A percentile compares a stretch with the other conserved stretches of the same genome.
phyloP scores from a whole-genome alignment of 2,888 invertebrate genomes.

The Drosophila koepferae region DNA sequence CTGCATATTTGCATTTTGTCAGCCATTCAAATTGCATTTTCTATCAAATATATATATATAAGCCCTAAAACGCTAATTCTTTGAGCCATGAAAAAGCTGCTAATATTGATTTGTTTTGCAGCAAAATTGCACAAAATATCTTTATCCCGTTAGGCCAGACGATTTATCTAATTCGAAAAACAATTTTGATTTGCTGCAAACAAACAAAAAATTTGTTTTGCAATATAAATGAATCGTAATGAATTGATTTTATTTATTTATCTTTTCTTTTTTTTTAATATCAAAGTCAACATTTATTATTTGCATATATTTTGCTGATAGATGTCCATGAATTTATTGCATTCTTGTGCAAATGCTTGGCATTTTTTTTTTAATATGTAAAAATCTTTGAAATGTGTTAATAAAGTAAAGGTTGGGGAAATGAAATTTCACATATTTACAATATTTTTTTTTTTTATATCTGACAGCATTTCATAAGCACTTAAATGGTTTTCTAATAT shows the following conservation, averaged over 20 bases:
- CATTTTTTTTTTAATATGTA: neutral
- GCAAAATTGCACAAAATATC: neutral
- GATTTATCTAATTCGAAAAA: slow-evolving; percentile 12
- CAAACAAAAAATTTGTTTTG: neutral
- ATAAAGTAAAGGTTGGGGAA: neutral
- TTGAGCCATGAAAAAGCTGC: slow-evolving; percentile 17
- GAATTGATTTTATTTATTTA: neutral
- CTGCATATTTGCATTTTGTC: slow-evolving; percentile 21
- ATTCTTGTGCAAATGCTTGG: neutral
- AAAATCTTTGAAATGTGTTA: neutral
- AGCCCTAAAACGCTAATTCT: slow-evolving; percentile 24
- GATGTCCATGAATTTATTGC: neutral
- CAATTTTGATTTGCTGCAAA: neutral
- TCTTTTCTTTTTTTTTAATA: neutral
- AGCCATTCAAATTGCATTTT: slow-evolving; percentile 40
- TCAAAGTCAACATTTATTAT: neutral
- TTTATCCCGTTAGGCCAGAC: slow-evolving; percentile 3
- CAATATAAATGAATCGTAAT: slow-evolving; percentile 3
- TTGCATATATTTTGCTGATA: neutral
- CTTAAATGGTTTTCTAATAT: too few species aligned
- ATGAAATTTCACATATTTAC: too few species aligned
- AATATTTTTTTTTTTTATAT: too few species aligned
- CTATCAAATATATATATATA: slow-evolving; percentile 14
- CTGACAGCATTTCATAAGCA: too few species aligned
- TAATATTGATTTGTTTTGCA: slow-evolving; percentile 20